A percentile compares a stretch with the other conserved stretches of the same genome.
Evolutionary conservation across 2,888 invertebrate species (phyloP).

Genomic region (Idaea aversata): DNA sequence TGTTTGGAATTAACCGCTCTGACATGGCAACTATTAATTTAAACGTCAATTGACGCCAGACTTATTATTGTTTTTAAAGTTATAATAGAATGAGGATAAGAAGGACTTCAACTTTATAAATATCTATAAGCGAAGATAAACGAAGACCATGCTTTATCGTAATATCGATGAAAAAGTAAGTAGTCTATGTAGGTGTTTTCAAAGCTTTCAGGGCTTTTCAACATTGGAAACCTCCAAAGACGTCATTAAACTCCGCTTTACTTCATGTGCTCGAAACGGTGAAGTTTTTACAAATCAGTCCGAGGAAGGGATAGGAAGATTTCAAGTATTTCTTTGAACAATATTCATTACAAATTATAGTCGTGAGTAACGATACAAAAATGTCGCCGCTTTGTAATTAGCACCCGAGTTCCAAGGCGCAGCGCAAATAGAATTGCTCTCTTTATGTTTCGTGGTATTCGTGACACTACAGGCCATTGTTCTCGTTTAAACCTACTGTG

Average conservation of each 20-base stretch:
- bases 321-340: not conserved
- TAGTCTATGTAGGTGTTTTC: no score
- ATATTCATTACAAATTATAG: not conserved
- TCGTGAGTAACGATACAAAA: slow-evolving; percentile 52
- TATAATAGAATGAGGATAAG: not conserved
- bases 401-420: slow-evolving; percentile 50
- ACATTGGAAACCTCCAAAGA: no score
- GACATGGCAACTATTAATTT: slow-evolving; percentile 37
- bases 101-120: not conserved
- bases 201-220: no score
- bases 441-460: slow-evolving; percentile 45
- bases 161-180: no score
- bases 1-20: slow-evolving; percentile 42
- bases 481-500: slow-evolving; percentile 33
- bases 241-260: no score
- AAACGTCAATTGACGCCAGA: slow-evolving; percentile 39
- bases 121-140: no score
- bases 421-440: slow-evolving; percentile 55
- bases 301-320: no score
- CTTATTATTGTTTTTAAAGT: slow-evolving; percentile 21
- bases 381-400: slow-evolving; percentile 58
- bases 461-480: slow-evolving; percentile 45
- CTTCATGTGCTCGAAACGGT: no score
- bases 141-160: no score
- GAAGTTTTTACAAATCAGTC: no score